Conservation (phyloP, 2,888 invertebrate genomes). For the Scaeva pyrastri region DNA sequence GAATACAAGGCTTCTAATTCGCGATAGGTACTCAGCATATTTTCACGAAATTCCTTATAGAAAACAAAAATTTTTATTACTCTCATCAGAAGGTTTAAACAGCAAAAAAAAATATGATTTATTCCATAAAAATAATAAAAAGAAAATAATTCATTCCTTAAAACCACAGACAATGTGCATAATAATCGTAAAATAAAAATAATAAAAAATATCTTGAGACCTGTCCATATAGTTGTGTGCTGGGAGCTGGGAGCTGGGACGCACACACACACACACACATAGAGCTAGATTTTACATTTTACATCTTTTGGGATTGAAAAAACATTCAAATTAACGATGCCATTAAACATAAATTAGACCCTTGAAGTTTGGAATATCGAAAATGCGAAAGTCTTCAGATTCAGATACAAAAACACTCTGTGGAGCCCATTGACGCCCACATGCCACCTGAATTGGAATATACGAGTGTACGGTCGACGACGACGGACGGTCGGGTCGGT, state of each 20-base stretch:
- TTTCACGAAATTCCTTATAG: not conserved
- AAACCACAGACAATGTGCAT: slow-evolving; percentile 36
- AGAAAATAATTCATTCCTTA: slow-evolving; percentile 26
- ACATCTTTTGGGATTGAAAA: slow-evolving; percentile 45
- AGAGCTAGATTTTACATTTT: slow-evolving; percentile 33
- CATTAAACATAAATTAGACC: slow-evolving; percentile 71
- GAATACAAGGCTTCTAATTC: slow-evolving; percentile 12
- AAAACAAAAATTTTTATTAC: slow-evolving; percentile 17
- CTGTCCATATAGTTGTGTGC: slow-evolving; percentile 18
- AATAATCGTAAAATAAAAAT: slow-evolving; percentile 38
- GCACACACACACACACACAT: too few relatives aligned
- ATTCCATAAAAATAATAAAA: slow-evolving; percentile 42
- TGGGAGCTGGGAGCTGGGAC: too few relatives aligned
- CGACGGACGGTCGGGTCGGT: not conserved
- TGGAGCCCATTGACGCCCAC: slow-evolving; percentile 59
- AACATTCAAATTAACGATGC: slow-evolving; percentile 61
- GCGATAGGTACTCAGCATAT: not conserved
- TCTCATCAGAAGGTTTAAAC: slow-evolving; percentile 24
- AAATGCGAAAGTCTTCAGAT: slow-evolving; percentile 59
- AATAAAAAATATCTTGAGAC: slow-evolving; percentile 23
- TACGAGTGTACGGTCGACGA: too few relatives aligned
- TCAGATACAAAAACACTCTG: slow-evolving; percentile 27
- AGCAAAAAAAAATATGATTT: slow-evolving; percentile 39
- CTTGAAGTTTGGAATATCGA: slow-evolving; percentile 33
- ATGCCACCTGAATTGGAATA: slow-evolving; percentile 31